Evolutionary conservation across 1,140 invertebrate species (phyloP).

Genomic region (Papilio helenus): DNA sequence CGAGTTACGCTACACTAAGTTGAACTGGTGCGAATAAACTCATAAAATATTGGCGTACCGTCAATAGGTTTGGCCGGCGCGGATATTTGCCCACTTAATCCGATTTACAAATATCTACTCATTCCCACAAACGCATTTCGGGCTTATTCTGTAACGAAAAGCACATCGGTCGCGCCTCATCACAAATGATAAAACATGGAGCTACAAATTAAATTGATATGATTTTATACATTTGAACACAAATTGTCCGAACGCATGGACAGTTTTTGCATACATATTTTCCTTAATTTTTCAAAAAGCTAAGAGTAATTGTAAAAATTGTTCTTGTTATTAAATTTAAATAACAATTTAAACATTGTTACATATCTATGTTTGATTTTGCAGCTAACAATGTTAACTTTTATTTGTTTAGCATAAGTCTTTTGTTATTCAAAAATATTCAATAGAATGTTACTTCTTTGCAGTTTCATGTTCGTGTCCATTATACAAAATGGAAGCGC

Average conservation of each 20-base stretch:
- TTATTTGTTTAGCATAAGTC: background rate
- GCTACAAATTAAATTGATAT: conserved; percentile 42
- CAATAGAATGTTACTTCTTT: conserved; percentile 41
- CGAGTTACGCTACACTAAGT: conserved; percentile 36
- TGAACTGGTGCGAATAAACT: conserved; percentile 35
- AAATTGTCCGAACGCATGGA: background rate
- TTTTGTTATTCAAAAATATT: conserved; percentile 15
- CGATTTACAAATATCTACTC: conserved; percentile 65
- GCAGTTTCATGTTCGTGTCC: conserved; percentile 62
- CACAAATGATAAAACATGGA: conserved; percentile 64
- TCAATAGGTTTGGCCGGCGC: conserved; percentile 51
- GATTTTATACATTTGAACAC: background rate
- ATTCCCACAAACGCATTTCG: conserved; percentile 66
- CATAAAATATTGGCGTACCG: conserved; percentile 58
- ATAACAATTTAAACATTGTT: no score
- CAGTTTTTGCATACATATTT: background rate
- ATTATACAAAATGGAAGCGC: conserved; percentile 77
- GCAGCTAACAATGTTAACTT: background rate
- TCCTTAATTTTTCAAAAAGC: background rate
- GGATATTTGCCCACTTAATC: conserved; percentile 61
- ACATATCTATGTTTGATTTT: background rate
- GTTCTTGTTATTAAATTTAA: no score
- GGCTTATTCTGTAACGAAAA: conserved; percentile 65
- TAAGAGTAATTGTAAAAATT: no score
- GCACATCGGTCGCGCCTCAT: conserved; percentile 66